Evolutionary conservation across 2,888 invertebrate species (phyloP).

Genomic region (Mythimna loreyi): DNA sequence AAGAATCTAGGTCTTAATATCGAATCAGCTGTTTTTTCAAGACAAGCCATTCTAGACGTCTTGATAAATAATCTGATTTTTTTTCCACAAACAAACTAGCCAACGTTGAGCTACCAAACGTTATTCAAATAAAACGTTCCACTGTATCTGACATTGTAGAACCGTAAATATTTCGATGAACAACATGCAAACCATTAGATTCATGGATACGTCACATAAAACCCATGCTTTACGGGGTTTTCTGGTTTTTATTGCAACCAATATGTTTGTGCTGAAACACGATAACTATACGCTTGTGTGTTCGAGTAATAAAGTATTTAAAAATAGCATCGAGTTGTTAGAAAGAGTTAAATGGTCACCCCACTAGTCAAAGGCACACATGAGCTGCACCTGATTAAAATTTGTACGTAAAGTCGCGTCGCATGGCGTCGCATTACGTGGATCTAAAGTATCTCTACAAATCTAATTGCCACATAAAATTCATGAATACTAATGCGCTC

Average conservation of each 20-base stretch:
- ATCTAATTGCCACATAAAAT: too few relatives aligned
- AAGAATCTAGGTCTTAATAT: too few relatives aligned
- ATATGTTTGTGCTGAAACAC: constrained; percentile 16
- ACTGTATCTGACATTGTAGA: constrained; percentile 26
- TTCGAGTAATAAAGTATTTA: neutral
- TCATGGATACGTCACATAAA: constrained; percentile 66
- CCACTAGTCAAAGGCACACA: too few relatives aligned
- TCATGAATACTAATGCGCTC: too few relatives aligned
- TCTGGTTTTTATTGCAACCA: constrained; percentile 37
- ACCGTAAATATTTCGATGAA: constrained; percentile 52
- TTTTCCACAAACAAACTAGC: neutral
- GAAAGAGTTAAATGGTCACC: too few relatives aligned
- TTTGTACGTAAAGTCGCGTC: too few relatives aligned
- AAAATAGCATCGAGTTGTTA: neutral
- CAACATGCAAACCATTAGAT: constrained; percentile 59
- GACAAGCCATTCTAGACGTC: too few relatives aligned
- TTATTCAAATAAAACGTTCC: constrained; percentile 9
- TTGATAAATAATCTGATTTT: too few relatives aligned
- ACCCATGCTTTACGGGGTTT: constrained; percentile 58
- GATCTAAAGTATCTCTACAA: too few relatives aligned
- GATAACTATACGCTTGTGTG: constrained; percentile 4
- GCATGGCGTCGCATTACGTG: too few relatives aligned
- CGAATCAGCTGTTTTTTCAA: too few relatives aligned
- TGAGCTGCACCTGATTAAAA: too few relatives aligned
- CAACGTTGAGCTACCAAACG: neutral